These are phyloP conservation scores for Saguinus imperator DNA, from an alignment of 2,113 vertebrate genomes.

Conservation along the genomic window DNA sequence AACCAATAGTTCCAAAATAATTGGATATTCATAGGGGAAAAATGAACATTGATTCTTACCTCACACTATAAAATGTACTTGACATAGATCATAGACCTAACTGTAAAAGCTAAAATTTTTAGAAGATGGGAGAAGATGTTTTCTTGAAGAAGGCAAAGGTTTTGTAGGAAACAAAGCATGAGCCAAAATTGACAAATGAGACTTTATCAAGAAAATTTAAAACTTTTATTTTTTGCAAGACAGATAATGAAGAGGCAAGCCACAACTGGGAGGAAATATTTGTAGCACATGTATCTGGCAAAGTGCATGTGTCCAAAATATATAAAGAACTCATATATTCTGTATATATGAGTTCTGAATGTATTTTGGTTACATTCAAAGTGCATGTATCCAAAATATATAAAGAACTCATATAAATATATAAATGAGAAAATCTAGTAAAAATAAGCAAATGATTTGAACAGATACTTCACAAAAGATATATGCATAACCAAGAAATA, in stretches of 20 bases:
- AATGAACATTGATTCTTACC: not conserved
- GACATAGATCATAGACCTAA: not conserved
- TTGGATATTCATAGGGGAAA: not conserved
- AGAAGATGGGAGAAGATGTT: not conserved
- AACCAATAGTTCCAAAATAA: not conserved
- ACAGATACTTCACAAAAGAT: constrained; percentile 17
- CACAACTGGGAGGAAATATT: not conserved
- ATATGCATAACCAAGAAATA: not conserved
- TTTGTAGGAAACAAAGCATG: not conserved
- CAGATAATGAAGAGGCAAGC: not conserved
- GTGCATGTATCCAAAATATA: too few species aligned
- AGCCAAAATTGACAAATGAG: constrained; percentile 18
- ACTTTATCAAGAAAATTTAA: constrained; percentile 6
- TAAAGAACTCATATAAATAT: too few species aligned
- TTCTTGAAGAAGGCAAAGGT: not conserved
- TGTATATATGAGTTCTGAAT: too few species aligned
- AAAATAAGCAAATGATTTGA: constrained; percentile 22
- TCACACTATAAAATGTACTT: not conserved
- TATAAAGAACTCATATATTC: not conserved
- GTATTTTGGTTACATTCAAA: too few species aligned
- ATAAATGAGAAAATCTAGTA: not conserved
- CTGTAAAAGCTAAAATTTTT: constrained; percentile 13
- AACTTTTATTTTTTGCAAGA: not conserved
- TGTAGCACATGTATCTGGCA: not conserved
- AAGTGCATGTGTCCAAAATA: not conserved